Percentiles rank a stretch among this genome's conserved stretches.
Evolutionary conservation across 2,888 invertebrate genomes (phyloP).

Genomic region (Osmoderma eremita): DNA sequence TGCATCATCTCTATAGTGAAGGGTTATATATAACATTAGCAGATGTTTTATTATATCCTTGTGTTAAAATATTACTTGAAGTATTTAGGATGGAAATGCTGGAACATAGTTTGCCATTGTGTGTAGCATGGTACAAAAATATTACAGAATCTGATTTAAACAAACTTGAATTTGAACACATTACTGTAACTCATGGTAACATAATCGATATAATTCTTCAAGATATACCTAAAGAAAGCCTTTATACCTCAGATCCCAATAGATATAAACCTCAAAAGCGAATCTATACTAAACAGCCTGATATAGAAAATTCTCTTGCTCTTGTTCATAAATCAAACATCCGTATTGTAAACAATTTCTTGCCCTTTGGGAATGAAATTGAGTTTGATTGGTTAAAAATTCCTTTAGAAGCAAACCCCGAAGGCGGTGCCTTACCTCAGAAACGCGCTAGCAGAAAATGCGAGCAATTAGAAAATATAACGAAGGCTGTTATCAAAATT

Average conservation of each 20-base stretch:
- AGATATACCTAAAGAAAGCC: conserved; percentile 65
- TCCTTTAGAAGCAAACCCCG: conserved; percentile 80
- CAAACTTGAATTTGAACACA: conserved; percentile 8
- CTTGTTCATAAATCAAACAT: conserved; percentile 65
- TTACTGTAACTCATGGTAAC: conserved; percentile 50
- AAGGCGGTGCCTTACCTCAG: conserved; percentile 81
- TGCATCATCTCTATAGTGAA: conserved; percentile 82
- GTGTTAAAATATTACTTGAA: conserved; percentile 71
- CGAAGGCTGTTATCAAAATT: conserved; percentile 77
- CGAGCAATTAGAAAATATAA: conserved; percentile 87
- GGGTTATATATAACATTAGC: conserved; percentile 84
- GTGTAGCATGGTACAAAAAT: conserved; percentile 71
- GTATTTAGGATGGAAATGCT: conserved; percentile 61
- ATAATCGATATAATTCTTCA: conserved; percentile 43
- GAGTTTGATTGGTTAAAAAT: conserved; percentile 76
- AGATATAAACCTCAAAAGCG: conserved; percentile 79
- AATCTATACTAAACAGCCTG: conserved; percentile 79
- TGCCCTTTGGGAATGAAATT: conserved; percentile 62
- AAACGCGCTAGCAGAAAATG: conserved; percentile 80
- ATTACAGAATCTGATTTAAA: conserved; percentile 31
- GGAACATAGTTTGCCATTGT: conserved; percentile 69
- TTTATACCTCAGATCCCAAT: conserved; percentile 82
- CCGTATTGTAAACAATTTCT: conserved; percentile 56
- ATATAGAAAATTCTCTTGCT: conserved; percentile 73
- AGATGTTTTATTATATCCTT: conserved; percentile 82